Evolutionary conservation across 1,140 invertebrate species (phyloP).

Genomic region (Drosophila kepulauana): DNA sequence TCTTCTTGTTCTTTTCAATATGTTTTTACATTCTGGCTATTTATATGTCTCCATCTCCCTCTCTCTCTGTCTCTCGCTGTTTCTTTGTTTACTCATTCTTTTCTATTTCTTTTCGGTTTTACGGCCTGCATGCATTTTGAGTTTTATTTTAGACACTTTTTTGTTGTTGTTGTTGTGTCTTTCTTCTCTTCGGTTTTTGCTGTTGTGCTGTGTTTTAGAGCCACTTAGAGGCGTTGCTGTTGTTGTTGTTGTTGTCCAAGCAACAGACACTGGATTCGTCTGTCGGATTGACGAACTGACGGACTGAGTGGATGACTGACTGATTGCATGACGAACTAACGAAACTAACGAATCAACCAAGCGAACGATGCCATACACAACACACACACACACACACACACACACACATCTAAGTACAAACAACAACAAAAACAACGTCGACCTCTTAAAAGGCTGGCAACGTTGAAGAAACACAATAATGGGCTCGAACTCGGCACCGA

Average conservation of each 20-base stretch:
- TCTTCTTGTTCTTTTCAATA: conserved; percentile 14
- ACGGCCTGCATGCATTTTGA: conserved; percentile 52
- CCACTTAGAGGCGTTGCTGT: conserved; percentile 63
- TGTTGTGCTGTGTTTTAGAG: conserved; percentile 60
- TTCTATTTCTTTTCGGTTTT: conserved; percentile 34
- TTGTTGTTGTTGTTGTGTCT: conserved; percentile 1
- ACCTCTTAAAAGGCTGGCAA: conserved; percentile 76
- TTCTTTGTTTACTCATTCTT: conserved; percentile 42
- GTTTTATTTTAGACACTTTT: conserved; percentile 47
- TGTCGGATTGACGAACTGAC: conserved; percentile 34
- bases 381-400: conserved; percentile 55
- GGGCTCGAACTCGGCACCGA: conserved; percentile 56
- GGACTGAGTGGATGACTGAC: conserved; percentile 62
- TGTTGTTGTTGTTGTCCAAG: conserved; percentile 31
- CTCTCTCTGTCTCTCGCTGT: not conserved
- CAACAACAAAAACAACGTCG: conserved; percentile 46
- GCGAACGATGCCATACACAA: conserved; percentile 46
- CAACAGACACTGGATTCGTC: conserved; percentile 30
- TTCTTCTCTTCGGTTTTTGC: conserved; percentile 12
- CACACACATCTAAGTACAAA: conserved; percentile 52
- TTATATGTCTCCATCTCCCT: conserved; percentile 13
- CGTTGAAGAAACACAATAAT: conserved; percentile 70
- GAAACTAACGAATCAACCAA: conserved; percentile 77
- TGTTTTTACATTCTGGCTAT: conserved; percentile 27
- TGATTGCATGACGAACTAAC: conserved; percentile 79